Base-by-base conservation (phyloP, 2,797 vertebrate genomes). In the Liparis tanakae region DNA sequence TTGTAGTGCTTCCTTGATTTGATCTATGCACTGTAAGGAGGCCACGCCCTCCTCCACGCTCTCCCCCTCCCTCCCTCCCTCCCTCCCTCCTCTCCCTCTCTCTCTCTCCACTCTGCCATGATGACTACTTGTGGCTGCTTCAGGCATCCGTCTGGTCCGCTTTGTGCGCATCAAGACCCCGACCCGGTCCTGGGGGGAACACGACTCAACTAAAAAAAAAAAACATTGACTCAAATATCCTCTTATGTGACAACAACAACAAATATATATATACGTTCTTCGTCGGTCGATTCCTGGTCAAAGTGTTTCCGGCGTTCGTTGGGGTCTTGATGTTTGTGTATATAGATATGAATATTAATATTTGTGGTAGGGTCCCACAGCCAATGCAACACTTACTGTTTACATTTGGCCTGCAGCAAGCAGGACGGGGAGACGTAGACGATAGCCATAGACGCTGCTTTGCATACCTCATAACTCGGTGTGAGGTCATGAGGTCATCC, bases 11-110 rank as follows among this genome's bases (percentile, higher is more conserved):
- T 99, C 97, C 96, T 97, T 97, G 94, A 96, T 97, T 97, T 97
- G 93, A 98, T 97, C 98, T 99, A 98, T 98, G 98, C 98, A 99
- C 96, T 97, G 91, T 97, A 93, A 87, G 94, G 96, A 96, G 96
- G 95, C 94, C 94, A 90, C 80, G 78, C 86, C 86, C 85, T 75
- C 87, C 89, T 81, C 82, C 83, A 78, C 84, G 25, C 25, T 81
- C 67, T 51, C 71, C 82, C 87, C 66, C 69, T 44, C 25, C 25
- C 25, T n/a, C 25, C 25, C 25, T 30, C n/a, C n/a, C n/a, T n/a
- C n/a, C n/a, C n/a, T n/a, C n/a, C n/a, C n/a, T n/a, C n/a, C n/a
- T n/a, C n/a, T 72, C 2, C 6, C 3, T 62, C 77, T 83, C 81
- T 69, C 25, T 36, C 51, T 87, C 82, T 82, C 63, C 17, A 77